These are phyloP conservation scores for Leptopilina clavipes DNA, from an alignment of 1,140 invertebrate genomes.

Conservation along the genomic window DNA sequence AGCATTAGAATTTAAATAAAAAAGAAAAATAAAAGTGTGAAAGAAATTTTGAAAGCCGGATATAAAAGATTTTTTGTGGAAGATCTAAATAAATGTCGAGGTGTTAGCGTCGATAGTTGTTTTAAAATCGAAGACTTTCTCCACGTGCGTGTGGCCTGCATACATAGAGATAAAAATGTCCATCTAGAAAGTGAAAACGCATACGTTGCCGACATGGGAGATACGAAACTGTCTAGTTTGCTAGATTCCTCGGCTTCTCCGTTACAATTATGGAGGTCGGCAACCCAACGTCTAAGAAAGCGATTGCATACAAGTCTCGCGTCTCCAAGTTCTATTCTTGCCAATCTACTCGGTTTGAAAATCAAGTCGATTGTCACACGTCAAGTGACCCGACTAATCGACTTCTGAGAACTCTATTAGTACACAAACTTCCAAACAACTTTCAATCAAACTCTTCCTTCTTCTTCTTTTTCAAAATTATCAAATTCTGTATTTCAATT, in stretches of 20 bases:
- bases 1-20: no score
- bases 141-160: conserved; percentile 51
- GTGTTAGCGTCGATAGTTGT: conserved; percentile 39
- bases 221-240: conserved; percentile 37
- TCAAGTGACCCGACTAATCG: conserved; percentile 2
- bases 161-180: conserved; percentile 50
- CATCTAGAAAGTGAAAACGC: conserved; percentile 64
- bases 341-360: not conserved
- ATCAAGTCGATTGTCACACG: conserved; percentile 14
- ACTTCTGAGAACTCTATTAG: conserved; percentile 5
- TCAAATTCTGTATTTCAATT: no score
- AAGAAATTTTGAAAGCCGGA: conserved; percentile 17
- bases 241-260: conserved; percentile 7
- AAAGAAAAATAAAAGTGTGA: no score
- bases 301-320: conserved; percentile 9
- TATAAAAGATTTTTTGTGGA: conserved; percentile 20
- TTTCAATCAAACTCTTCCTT: not conserved
- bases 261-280: conserved; percentile 18
- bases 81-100: conserved; percentile 4
- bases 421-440: not conserved
- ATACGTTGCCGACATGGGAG: conserved; percentile 40
- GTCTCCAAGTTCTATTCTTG: conserved; percentile 11
- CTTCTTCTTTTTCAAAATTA: no score
- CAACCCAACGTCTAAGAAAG: conserved; percentile 7
- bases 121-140: conserved; percentile 57